These are phyloP conservation scores for Diplodus sargus DNA, from an alignment of 2,797 vertebrate genomes.

Conservation along the genomic window DNA sequence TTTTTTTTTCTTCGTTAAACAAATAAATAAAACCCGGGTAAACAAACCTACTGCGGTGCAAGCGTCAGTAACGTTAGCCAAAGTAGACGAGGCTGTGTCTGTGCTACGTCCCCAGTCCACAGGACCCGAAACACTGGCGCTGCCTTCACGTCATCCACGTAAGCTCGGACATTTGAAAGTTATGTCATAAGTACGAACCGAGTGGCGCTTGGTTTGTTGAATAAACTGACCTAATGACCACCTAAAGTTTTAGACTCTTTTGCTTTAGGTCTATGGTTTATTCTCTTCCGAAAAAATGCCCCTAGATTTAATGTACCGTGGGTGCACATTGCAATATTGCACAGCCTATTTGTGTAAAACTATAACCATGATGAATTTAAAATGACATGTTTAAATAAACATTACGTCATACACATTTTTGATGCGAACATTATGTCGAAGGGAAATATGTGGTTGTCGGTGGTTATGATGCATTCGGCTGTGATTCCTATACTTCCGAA, in stretches of 20 bases:
- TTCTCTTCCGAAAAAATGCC: not conserved
- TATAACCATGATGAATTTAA: not conserved
- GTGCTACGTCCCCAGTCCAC: constrained; percentile 64
- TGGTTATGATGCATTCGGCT: too few relatives aligned
- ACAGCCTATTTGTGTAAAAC: not conserved
- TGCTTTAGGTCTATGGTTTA: not conserved
- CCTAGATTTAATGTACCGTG: too few relatives aligned
- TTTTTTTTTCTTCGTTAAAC: not conserved
- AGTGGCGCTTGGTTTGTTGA: not conserved
- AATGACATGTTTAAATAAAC: accelerated
- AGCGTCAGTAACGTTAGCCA: constrained; percentile 18
- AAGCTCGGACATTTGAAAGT: constrained; percentile 1
- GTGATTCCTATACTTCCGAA: not conserved
- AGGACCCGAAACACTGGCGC: constrained; percentile 17
- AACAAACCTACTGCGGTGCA: constrained; percentile 28
- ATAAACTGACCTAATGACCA: not conserved
- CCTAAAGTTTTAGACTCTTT: accelerated
- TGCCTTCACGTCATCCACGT: constrained; percentile 37
- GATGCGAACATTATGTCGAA: not conserved
- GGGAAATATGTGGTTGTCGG: too few relatives aligned
- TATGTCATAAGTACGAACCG: accelerated
- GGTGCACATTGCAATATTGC: too few relatives aligned
- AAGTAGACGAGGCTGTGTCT: constrained; percentile 50
- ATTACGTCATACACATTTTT: not conserved
- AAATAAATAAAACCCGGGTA: constrained; percentile 24